Evolutionary conservation across 2,888 invertebrate genomes (phyloP), one percentile per base, ranked within the genome.

Genomic region (Cryptus armator): DNA sequence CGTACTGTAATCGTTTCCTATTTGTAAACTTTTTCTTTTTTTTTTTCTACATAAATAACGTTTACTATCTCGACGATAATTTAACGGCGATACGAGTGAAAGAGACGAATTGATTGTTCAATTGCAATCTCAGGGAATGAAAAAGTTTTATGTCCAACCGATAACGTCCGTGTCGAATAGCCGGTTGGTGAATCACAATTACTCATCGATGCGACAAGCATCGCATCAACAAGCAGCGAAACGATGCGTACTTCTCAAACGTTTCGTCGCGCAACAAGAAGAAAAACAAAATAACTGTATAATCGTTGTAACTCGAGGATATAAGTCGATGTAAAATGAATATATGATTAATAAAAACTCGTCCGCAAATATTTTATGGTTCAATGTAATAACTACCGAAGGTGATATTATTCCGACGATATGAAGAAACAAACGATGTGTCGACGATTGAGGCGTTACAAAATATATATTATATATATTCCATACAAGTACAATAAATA

Each of bases 281-380:
- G 62, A 19, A 29, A 67, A 68, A 56, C 14, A 64, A 53, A 51
- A 19, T 44, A 74, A 74, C 12, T 78, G 78, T 83, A 51, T 83
- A 78, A 71, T 75, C 71, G 79, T 75, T 83, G 83, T 83, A 79
- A 19, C 46, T 75, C 48, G 53, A 64, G 64, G 62, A 67, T 83
- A 67, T 83, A 83, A 83, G 64, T 78, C 37, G 44, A 78, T 79
- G 83, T 83, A 75, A 75, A 53, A 56, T 37, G 43, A 62, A 29
- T 67, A 67, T 59, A 76, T 37, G 37, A 72, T 44, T 70, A 75
- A 79, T 75, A 79, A 79, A 79, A 24, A 53, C 24, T 70, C 75
- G 68, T 83, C 32, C 66, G 56, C 71, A 56, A 66, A 72, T 37
- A 48, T 29, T 37, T 37, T 10, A 53, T 66, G 24, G 43, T 76